Conservation (phyloP, 2,113 vertebrate species). For the Chloroceryle aenea region DNA sequence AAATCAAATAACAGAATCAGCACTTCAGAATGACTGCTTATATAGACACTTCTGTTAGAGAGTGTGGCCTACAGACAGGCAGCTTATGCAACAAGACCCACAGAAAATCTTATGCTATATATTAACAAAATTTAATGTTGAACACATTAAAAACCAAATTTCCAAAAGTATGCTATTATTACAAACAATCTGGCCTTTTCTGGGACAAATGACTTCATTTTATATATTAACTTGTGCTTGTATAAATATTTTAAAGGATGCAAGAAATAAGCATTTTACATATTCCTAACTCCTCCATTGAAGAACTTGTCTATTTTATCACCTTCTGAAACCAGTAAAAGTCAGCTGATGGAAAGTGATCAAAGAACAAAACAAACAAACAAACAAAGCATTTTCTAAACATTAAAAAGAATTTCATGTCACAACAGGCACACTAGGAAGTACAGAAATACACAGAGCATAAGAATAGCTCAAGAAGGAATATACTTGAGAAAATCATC, state of each 20-base stretch:
- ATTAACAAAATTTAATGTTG: neutral
- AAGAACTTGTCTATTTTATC: neutral
- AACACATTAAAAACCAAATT: neutral
- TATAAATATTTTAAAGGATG: neutral
- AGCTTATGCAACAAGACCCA: slow-evolving; percentile 50
- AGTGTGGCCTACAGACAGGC: slow-evolving; percentile 53
- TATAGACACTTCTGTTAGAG: slow-evolving; percentile 76
- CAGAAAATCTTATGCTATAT: neutral
- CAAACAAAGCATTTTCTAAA: neutral
- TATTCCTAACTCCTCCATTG: neutral
- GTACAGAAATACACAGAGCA: neutral
- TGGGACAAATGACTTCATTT: neutral
- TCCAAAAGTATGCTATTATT: neutral
- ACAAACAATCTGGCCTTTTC: neutral
- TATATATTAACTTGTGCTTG: neutral
- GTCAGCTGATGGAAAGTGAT: neutral
- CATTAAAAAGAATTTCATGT: neutral
- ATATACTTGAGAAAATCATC: neutral
- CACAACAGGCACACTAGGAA: neutral
- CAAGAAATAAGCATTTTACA: neutral
- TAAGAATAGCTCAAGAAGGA: neutral
- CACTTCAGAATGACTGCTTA: slow-evolving; percentile 78
- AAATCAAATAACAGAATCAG: slow-evolving; percentile 85
- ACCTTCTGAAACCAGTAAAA: neutral
- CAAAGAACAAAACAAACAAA: neutral